Base-by-base conservation (phyloP, 2,113 vertebrate genomes). In the Antechinus stuartii region DNA sequence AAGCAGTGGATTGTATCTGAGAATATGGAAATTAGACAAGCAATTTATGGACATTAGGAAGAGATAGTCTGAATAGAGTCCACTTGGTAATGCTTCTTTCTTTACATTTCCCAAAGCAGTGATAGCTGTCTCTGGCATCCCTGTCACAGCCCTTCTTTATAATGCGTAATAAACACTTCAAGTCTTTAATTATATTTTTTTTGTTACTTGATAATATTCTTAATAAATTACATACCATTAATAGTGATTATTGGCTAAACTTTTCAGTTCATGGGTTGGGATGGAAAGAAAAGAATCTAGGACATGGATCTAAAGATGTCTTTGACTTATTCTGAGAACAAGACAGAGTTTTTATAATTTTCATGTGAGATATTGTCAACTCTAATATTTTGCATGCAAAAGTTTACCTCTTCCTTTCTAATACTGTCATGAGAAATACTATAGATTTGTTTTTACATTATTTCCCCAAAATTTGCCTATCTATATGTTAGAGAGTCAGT, bases 21-120 rank as follows among this genome's bases (percentile, higher is more conserved):
- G 6, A 19, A 35, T 30, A 3, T 42, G 16, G 16, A 42, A 19
- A 1, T 2, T 0, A 42, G 61, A n/a, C 14, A 19, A 76, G 1
- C 4, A 76, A 76, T 76, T 76, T 76, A n/a, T n/a, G 35, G 61
- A 76, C 61, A n/a, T n/a, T n/a, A 19, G 61, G 30, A n/a, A 76
- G 12, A 35, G 11, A n/a, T 76, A 76, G 3, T 14, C 35, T 5
- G 4, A 16, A 68, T n/a, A 2, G 30, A n/a, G 35, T n/a, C 3
- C 12, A 76, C 5, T n/a, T 16, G 19, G n/a, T 76, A 68, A 3
- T 68, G 30, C 3, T 76, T 76, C 35, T 22, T 76, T n/a, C 5
- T 16, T 1, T 76, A 24, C 5, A n/a, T 76, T 76, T n/a, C 1
- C 0, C 61, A 76, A 76, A n/a, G 30, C 1, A 76, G 19, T 76